Evolutionary conservation across 2,797 vertebrate species (phyloP), one percentile per base, ranked within the genome.

Genomic region (Hoplostethus mediterraneus): DNA sequence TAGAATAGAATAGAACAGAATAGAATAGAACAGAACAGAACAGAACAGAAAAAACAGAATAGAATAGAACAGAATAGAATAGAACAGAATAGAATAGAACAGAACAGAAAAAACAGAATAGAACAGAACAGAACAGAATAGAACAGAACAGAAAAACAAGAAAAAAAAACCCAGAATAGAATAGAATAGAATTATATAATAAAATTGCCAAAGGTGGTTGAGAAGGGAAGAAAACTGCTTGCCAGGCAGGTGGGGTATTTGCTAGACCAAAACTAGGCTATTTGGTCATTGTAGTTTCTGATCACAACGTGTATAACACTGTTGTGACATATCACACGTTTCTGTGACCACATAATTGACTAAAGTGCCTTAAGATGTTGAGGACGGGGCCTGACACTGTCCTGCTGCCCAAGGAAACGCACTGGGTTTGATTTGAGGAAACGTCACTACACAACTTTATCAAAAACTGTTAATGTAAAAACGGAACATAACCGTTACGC

Each of bases 401-500:
- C 21, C 12, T 66, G 36, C 31, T 38, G 52, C n/a, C n/a, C n/a
- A n/a, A 30, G 9, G 9, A 76, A 48, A 63, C 33, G 13, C 12
- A 59, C 6, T 33, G 3, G 10, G 17, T 25, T 38, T 51, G 25
- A 67, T 38, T 49, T 30, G 45, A 62, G 25, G 49, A 64, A 73
- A 53, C 48, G 62, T 36, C 31, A n/a, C 21, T 21, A 0, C 44
- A 62, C 44, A 56, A 40, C 16, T 66, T 30, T 71, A 64, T 80
- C 42, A 67, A 17, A 56, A 48, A 14, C 13, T 25, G 60, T 73
- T 30, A 33, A n/a, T 47, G 13, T 30, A 21, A 49, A 79, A 75
- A 81, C 67, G 25, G 21, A 77, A 53, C 42, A 57, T 64, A 75
- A 47, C 21, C 54, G 62, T 45, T 28, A 44, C 58, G 13, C 28